Base-by-base conservation (phyloP, 1,140 invertebrate species). In the Aphaenogaster rudis region DNA sequence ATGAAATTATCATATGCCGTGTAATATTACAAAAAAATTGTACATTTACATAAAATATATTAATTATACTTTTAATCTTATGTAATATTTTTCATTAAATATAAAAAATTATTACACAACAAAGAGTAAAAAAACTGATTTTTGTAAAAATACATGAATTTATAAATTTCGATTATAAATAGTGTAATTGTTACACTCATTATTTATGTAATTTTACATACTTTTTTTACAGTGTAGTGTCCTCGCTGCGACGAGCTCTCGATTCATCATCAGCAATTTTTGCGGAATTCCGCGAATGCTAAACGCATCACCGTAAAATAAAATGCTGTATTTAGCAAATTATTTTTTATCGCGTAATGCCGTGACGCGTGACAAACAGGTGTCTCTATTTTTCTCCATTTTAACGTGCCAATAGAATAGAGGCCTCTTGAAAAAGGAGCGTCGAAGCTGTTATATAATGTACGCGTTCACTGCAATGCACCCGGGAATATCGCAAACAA, bases 401-500 rank as follows among this genome's bases (percentile, higher is more conserved):
- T 33, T 39, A 11, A 21, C n/a, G 61, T 33, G 50, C 33, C 50
- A 13, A 45, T 59, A 59, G 21, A 64, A 54, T n/a, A 42, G 78
- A 3, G 4, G 4, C 57, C 78, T 33, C 7, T 33, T 45, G 50
- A 45, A 45, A 81, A 45, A 54, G 36, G 15, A 54, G 13, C n/a
- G 36, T 13, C 33, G 57, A 39, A 59, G 13, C n/a, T 61, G 54
- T 74, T 74, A 33, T 28, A 72, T 74, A 72, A 72, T 59, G 36
- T 28, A 69, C 7, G 13, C 28, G 54, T 72, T 52, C 21, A 21
- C 67, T 61, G 69, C 28, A 61, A 74, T 21, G 52, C 28, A 50
- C 15, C 13, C n/a, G 48, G 13, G 48, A 42, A 57, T 17, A 66
- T 84, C 17, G 80, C 54, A 74, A 84, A 82, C 64, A 42, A 64